Evolutionary conservation across 2,888 invertebrate species (phyloP).

Genomic region (Machimus atricapillus): DNA sequence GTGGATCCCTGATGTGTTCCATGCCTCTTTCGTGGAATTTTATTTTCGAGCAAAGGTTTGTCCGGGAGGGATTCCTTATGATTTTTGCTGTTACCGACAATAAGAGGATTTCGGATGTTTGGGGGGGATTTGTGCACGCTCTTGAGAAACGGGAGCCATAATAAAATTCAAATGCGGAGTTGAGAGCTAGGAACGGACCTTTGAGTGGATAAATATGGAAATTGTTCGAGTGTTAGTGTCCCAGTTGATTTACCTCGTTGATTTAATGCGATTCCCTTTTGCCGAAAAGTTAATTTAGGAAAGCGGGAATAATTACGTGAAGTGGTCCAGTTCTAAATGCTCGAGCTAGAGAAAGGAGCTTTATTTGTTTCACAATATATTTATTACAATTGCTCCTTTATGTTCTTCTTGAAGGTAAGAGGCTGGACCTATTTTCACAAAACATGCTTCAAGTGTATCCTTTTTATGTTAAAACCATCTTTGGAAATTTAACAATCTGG

Average conservation of each 20-base stretch:
- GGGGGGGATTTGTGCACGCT: not conserved
- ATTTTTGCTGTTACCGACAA: constrained; percentile 17
- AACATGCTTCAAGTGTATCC: not conserved
- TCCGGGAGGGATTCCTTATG: constrained; percentile 1
- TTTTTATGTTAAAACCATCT: no score
- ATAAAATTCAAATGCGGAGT: not conserved
- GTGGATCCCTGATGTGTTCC: constrained; percentile 19
- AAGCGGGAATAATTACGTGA: not conserved
- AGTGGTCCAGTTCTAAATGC: not conserved
- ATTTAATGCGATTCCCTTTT: not conserved
- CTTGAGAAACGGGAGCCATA: not conserved
- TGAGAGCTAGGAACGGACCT: not conserved
- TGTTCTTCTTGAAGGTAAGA: not conserved
- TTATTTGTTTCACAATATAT: not conserved
- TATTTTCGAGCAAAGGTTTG: constrained; percentile 6
- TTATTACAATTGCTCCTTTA: not conserved
- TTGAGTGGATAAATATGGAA: not conserved
- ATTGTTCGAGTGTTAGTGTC: not conserved
- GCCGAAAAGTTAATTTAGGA: not conserved
- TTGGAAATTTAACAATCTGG: not conserved
- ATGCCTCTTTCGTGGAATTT: constrained; percentile 19
- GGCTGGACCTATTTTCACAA: not conserved
- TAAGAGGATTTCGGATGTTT: constrained; percentile 21
- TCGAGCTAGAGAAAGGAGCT: not conserved
- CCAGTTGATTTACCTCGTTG: not conserved